A percentile compares a stretch with the other conserved stretches of the same genome.
These are phyloP conservation scores for Neodiprion virginianus DNA, from an alignment of 1,140 invertebrate species.

Conservation along the genomic window DNA sequence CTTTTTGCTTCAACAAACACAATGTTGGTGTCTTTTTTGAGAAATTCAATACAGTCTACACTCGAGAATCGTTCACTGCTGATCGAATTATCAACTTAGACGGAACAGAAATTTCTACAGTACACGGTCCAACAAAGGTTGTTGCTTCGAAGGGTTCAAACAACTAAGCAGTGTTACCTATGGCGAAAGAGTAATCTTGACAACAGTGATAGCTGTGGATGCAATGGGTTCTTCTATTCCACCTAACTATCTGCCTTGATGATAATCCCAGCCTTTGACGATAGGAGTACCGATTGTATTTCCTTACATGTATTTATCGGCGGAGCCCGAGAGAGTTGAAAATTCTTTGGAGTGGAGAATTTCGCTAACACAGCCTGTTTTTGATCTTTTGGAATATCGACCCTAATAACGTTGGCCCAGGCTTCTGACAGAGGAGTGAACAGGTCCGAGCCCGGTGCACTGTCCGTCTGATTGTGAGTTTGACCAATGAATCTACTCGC, in stretches of 20 bases:
- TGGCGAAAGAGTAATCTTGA: not conserved
- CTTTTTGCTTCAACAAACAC: conserved; percentile 51
- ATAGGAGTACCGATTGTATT: too few relatives aligned
- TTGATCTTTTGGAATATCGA: too few relatives aligned
- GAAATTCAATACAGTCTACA: conserved; percentile 43
- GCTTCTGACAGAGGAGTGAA: too few relatives aligned
- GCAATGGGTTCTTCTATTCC: not conserved
- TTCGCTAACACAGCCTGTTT: too few relatives aligned
- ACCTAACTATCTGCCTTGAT: not conserved
- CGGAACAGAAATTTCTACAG: conserved; percentile 33
- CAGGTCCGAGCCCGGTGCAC: too few relatives aligned
- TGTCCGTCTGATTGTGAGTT: too few relatives aligned
- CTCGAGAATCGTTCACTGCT: conserved; percentile 5
- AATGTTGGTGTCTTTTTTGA: conserved; percentile 47
- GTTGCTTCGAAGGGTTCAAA: conserved; percentile 15
- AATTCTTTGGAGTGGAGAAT: too few relatives aligned
- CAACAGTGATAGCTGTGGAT: not conserved
- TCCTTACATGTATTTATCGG: too few relatives aligned
- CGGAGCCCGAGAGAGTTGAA: too few relatives aligned
- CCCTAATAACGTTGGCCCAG: too few relatives aligned
- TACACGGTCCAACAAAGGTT: conserved; percentile 34
- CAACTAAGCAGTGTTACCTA: not conserved
- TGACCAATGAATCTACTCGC: too few relatives aligned
- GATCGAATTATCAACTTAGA: conserved; percentile 35
- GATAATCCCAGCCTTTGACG: too few relatives aligned